These are phyloP conservation scores for Erynnis tages DNA, from an alignment of 2,888 invertebrate genomes.

Conservation along the genomic window DNA sequence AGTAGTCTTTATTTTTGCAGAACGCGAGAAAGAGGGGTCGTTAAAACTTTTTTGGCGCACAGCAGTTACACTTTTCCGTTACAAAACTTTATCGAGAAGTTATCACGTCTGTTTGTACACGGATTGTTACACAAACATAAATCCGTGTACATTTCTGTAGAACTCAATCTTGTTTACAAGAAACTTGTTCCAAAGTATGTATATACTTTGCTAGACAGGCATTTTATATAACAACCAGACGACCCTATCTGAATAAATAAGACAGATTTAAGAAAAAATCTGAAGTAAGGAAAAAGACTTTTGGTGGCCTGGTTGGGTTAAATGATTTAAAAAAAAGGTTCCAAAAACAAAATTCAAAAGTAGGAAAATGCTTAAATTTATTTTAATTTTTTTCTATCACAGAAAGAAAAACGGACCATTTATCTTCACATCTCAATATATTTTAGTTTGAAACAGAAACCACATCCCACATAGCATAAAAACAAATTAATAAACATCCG, in stretches of 20 bases:
- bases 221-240: neutral
- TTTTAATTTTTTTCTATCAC: too few relatives aligned
- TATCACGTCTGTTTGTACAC: slow-evolving; percentile 46
- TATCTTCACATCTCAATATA: too few relatives aligned
- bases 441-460: too few relatives aligned
- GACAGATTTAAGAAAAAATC: neutral
- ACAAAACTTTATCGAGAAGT: slow-evolving; percentile 47
- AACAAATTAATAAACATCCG: neutral
- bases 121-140: slow-evolving; percentile 39
- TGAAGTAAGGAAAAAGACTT: too few relatives aligned
- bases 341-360: too few relatives aligned
- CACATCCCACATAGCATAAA: too few relatives aligned
- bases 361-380: too few relatives aligned
- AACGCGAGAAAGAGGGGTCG: slow-evolving; percentile 42
- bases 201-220: neutral
- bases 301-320: too few relatives aligned
- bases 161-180: slow-evolving; percentile 21
- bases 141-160: slow-evolving; percentile 24
- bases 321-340: too few relatives aligned
- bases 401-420: too few relatives aligned
- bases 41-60: slow-evolving; percentile 61
- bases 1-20: slow-evolving; percentile 3
- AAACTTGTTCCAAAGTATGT: slow-evolving; percentile 15
- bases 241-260: neutral
- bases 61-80: slow-evolving; percentile 50